These are phyloP conservation scores for Condylura cristata DNA, from an alignment of 2,113 vertebrate species.

Conservation along the genomic window DNA sequence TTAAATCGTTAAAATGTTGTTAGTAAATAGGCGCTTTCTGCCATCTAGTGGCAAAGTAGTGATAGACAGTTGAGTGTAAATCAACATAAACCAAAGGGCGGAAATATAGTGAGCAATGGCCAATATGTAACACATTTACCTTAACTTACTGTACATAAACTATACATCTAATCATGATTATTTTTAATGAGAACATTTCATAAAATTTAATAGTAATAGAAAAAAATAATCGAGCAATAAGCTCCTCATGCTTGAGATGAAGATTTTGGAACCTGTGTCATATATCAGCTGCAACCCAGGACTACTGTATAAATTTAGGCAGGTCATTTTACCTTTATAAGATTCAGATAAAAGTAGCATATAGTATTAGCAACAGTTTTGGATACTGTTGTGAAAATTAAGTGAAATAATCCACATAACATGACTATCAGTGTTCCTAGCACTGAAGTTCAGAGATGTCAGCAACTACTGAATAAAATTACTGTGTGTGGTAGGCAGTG, in stretches of 20 bases:
- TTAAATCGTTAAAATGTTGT: not conserved
- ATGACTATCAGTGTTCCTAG: not conserved
- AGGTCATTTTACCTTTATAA: not conserved
- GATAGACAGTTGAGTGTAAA: not conserved
- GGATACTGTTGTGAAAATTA: not conserved
- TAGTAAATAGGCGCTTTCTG: constrained; percentile 52
- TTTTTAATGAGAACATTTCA: not conserved
- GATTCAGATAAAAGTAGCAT: not conserved
- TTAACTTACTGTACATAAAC: not conserved
- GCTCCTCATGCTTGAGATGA: not conserved
- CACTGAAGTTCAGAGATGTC: not conserved
- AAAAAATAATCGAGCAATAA: not conserved
- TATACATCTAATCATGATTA: not conserved
- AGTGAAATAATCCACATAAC: not conserved
- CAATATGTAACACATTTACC: not conserved
- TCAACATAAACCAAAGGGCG: not conserved
- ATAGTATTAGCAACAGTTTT: not conserved
- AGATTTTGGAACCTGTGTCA: not conserved
- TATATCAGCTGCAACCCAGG: not conserved
- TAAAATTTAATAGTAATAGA: not conserved
- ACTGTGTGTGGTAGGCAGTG: not conserved
- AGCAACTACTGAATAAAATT: not conserved
- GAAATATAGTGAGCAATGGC: not conserved
- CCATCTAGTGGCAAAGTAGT: constrained; percentile 70
- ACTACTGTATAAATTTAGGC: not conserved